Conservation (phyloP, 2,113 vertebrate genomes). For the Litocranius walleri region DNA sequence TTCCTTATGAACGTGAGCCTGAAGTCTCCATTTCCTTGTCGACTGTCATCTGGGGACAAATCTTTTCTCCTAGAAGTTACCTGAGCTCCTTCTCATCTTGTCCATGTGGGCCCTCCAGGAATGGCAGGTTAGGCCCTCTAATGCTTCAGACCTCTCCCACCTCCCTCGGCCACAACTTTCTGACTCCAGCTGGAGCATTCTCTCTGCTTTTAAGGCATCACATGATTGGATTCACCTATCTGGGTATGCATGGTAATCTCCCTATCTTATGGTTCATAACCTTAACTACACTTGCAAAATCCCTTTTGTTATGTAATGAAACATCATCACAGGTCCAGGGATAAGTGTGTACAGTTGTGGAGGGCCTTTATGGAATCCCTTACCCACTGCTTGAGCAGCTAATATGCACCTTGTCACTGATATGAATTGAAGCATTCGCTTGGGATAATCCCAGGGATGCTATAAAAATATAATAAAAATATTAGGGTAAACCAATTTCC, state of each 20-base stretch:
- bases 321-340: neutral
- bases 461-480: neutral
- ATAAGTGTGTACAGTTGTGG: neutral
- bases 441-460: no score
- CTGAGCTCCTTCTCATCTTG: neutral
- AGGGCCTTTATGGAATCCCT: neutral
- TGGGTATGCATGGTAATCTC: neutral
- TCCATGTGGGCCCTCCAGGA: neutral
- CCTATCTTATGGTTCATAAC: neutral
- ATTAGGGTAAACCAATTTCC: neutral
- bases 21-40: neutral
- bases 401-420: neutral
- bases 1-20: neutral
- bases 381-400: neutral
- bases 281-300: neutral
- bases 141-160: neutral
- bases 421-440: neutral
- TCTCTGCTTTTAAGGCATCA: neutral
- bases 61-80: neutral
- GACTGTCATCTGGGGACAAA: neutral
- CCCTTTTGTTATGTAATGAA: neutral
- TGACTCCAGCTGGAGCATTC: neutral
- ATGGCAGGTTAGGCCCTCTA: neutral
- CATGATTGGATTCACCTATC: neutral
- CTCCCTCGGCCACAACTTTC: neutral